These are phyloP conservation scores for Odocoileus hemionus DNA, from an alignment of 2,113 vertebrate genomes.

Conservation along the genomic window DNA sequence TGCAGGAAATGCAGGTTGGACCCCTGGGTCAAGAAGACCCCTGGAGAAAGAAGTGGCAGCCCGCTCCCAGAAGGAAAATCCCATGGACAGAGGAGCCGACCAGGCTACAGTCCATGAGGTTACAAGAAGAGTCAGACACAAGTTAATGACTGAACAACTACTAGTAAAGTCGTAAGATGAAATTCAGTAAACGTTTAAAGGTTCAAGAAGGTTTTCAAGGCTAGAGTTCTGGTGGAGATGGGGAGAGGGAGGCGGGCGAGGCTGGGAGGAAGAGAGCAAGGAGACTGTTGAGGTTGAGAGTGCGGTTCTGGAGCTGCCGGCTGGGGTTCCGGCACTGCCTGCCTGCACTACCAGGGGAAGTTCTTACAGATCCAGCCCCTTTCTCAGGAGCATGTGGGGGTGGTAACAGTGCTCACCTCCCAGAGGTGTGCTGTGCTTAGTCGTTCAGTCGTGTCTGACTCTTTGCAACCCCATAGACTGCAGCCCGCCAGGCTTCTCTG, in stretches of 20 bases:
- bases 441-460: background rate
- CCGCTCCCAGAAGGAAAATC: background rate
- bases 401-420: background rate
- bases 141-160: background rate
- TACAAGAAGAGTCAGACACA: background rate
- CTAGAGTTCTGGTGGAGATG: background rate
- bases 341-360: background rate
- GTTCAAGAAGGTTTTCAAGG: background rate
- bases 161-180: background rate
- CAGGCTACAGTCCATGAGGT: background rate
- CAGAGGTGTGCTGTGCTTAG: background rate
- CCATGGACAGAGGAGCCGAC: background rate
- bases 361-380: background rate
- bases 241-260: background rate
- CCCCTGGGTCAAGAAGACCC: background rate
- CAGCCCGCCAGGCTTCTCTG: background rate
- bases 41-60: background rate
- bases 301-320: background rate
- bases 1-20: accelerated
- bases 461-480: background rate
- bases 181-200: background rate
- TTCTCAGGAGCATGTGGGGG: background rate
- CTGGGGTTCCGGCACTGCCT: background rate
- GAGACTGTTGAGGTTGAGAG: background rate
- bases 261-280: background rate